Base-by-base conservation (phyloP, 2,797 vertebrate species). In the Aselliscus stoliczkanus region DNA sequence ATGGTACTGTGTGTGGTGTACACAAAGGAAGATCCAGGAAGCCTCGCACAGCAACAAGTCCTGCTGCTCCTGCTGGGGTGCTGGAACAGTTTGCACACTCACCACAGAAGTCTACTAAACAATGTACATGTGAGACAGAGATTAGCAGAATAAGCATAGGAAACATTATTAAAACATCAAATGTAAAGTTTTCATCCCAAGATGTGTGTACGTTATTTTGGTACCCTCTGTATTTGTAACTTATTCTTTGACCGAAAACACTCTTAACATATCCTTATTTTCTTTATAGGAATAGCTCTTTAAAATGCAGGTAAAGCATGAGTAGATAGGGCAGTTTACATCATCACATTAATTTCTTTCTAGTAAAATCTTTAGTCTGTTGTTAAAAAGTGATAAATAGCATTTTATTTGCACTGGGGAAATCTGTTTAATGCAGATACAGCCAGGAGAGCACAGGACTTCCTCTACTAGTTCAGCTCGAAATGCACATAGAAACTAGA, bases 341-440 rank as follows among this genome's bases (percentile, higher is more conserved):
- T 20, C 17, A 84, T 21, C 20, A 90, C 7, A 84, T 91, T 92
- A n/a, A 88, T 91, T 56, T 84, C 6, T 64, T 89, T 83, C 65
- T 88, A 77, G 65, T 64, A 34, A 96, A 83, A 56, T 80, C 5
- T 87, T 70, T 69, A 89, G 79, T 70, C 25, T 95, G 93, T 96
- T 67, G 34, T 69, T 93, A n/a, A 47, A 90, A 80, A 91, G 52
- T 65, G 42, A 93, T 82, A 94, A 72, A 47, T n/a, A 50, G 7
- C 39, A 75, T 70, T 77, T 91, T 86, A 92, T 88, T 81, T 92
- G 10, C 18, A 82, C 11, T 83, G 8, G 64, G 70, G 42, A 90
- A 90, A 62, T 80, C 31, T 47, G 3, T 83, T n/a, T 56, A 69
- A 34, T 88, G 39, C 11, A 54, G 18, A 64, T 54, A 85, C 0